These are phyloP conservation scores for Antedon mediterranea DNA, from an alignment of 53 echinoderm and acorn worm genomes.

Conservation along the genomic window DNA sequence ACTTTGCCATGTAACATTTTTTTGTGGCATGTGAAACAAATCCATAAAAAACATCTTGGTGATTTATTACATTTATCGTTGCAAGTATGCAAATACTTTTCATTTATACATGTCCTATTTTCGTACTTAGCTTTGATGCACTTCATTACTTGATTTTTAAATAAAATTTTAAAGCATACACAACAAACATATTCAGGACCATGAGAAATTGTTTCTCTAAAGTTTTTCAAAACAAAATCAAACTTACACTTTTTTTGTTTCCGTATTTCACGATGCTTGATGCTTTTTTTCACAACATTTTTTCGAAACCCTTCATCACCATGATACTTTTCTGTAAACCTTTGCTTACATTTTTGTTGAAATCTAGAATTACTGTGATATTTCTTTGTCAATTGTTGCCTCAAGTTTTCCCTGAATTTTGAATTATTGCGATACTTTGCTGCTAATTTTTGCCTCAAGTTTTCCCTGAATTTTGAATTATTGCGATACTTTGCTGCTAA, in stretches of 20 bases:
- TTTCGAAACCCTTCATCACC: not conserved
- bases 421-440: not conserved
- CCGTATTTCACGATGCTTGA: not conserved
- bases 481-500: not conserved
- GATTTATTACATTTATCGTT: conserved; percentile 14
- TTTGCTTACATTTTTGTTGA: not conserved
- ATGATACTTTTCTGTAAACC: not conserved
- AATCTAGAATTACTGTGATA: not conserved
- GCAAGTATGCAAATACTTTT: conserved; percentile 30
- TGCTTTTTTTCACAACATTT: not conserved
- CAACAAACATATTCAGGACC: conserved; percentile 37
- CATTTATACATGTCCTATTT: conserved; percentile 9
- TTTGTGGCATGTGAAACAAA: conserved; percentile 42
- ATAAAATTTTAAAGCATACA: conserved; percentile 22
- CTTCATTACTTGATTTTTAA: conserved; percentile 24
- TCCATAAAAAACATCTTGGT: conserved; percentile 27
- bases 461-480: not conserved
- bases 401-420: conserved; percentile 3
- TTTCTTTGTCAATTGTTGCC: not conserved
- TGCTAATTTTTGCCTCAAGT: not conserved
- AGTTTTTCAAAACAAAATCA: conserved; percentile 6
- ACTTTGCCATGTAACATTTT: conserved; percentile 8
- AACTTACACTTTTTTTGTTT: not conserved
- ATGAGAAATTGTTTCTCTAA: conserved; percentile 11
- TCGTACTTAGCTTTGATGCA: conserved; percentile 22